Evolutionary conservation across 2,113 vertebrate species (phyloP).

Genomic region (Bothrops jararaca): DNA sequence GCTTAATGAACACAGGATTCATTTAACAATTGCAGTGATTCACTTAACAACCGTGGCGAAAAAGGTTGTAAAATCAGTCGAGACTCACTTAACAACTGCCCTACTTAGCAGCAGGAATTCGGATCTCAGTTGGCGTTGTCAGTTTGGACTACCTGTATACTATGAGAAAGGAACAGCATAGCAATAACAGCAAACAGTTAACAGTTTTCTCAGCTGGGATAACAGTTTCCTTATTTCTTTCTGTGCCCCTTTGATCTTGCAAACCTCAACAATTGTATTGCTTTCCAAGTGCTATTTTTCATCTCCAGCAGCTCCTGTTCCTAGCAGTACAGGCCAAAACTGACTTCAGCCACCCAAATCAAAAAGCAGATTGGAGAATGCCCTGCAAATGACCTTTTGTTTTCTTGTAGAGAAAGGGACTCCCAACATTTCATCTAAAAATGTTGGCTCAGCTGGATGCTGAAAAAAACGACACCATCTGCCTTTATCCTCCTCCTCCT

Average conservation of each 20-base stretch:
- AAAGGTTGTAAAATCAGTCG: neutral
- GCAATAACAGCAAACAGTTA: neutral
- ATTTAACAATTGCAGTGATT: neutral
- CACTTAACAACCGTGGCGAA: neutral
- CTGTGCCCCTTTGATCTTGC: neutral
- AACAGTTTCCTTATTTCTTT: neutral
- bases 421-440: neutral
- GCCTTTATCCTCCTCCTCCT: neutral
- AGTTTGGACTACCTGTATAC: neutral
- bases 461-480: neutral
- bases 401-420: neutral
- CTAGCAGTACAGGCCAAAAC: neutral
- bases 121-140: neutral
- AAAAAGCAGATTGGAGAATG: neutral
- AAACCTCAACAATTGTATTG: neutral
- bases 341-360: neutral
- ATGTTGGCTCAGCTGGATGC: neutral
- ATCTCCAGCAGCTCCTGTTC: neutral
- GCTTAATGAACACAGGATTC: neutral
- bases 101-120: neutral
- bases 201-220: neutral
- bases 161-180: neutral
- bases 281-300: neutral
- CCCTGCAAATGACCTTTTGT: neutral
- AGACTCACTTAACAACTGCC: no score